phyloP scores from a whole-genome alignment of 2,113 vertebrate species.

The Ophthalmolycus amberensis region DNA sequence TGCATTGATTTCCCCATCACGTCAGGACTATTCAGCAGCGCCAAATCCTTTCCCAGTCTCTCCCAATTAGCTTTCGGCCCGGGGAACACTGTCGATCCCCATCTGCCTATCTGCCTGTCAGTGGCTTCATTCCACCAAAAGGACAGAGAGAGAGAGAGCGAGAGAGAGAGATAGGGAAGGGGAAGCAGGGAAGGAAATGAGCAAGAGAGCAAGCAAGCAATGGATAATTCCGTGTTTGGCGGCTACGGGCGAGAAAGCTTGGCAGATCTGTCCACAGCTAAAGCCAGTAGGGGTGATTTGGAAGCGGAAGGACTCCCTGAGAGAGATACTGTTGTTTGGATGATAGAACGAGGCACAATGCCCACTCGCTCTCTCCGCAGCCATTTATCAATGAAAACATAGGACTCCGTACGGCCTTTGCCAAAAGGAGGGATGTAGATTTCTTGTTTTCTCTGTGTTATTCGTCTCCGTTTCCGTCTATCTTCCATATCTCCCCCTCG shows the following conservation, averaged over 20 bases:
- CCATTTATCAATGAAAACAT: slow-evolving; percentile 76
- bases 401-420: slow-evolving; percentile 41
- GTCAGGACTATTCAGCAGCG: slow-evolving; percentile 71
- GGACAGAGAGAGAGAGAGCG: slow-evolving; percentile 29
- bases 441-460: slow-evolving; percentile 46
- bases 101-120: slow-evolving; percentile 81
- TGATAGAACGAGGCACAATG: slow-evolving; percentile 71
- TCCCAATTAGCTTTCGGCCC: slow-evolving; percentile 82
- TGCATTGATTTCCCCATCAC: slow-evolving; percentile 81
- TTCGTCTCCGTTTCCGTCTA: slow-evolving; percentile 44
- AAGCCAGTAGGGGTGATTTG: slow-evolving; percentile 72
- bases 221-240: slow-evolving; percentile 74
- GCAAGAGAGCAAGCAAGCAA: slow-evolving; percentile 50
- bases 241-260: slow-evolving; percentile 62
- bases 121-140: slow-evolving; percentile 70
- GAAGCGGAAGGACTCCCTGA: slow-evolving; percentile 75
- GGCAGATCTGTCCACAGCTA: slow-evolving; percentile 65
- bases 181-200: slow-evolving; percentile 55
- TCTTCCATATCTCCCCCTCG: slow-evolving; percentile 42
- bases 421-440: slow-evolving; percentile 63
- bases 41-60: slow-evolving; percentile 78
- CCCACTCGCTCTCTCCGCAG: slow-evolving; percentile 64
- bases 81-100: slow-evolving; percentile 79
- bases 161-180: slow-evolving; percentile 28
- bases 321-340: slow-evolving; percentile 77